Base-by-base conservation (phyloP, 2,888 invertebrate species). In the Rhamnusium bicolor region DNA sequence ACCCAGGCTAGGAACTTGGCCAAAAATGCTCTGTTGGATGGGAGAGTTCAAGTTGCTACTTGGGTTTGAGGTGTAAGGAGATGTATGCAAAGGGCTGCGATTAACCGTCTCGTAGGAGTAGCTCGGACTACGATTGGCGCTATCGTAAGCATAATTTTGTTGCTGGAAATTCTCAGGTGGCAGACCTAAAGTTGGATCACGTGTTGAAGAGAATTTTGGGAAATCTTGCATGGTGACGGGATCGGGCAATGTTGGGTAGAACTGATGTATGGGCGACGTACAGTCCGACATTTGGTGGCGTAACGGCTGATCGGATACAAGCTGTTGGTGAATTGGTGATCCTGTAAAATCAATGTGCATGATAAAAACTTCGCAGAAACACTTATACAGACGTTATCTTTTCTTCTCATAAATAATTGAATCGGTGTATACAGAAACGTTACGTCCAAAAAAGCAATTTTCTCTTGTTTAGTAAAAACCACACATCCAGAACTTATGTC, bases 261-360 rank as follows among this genome's bases (percentile, higher is more conserved):
- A 84, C 70, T 93, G 93, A 83, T 93, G 93, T 58, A 93, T 88
- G 0, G 93, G 93, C 0, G 91, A 91, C 1, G 89, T 84, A n/a
- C 85, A 85, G 53, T 86, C 88, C 1, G 85, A 77, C 53, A 86
- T 81, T 74, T 86, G 86, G 66, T 85, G 85, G 2, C 85, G 84
- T 5, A 84, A 77, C n/a, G 81, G 72, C 18, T 80, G 75, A 21
- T 86, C 86, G 0, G 85, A 77, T 8, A 86, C 82, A 32, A 87
- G 77, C 75, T 92, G 90, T 74, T 92, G 90, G 81, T 90, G 92
- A 67, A 92, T 92, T 40, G 93, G 93, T 8, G 92, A 93, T 72
- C 92, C 92, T 92, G 79, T 8, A 76, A 66, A 66, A 32, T 53
- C 7, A 18, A 18, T 8, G n/a, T n/a, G n/a, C n/a, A n/a, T n/a